phyloP scores from a whole-genome alignment of 2,888 invertebrate species.

The Rhagium mordax region DNA sequence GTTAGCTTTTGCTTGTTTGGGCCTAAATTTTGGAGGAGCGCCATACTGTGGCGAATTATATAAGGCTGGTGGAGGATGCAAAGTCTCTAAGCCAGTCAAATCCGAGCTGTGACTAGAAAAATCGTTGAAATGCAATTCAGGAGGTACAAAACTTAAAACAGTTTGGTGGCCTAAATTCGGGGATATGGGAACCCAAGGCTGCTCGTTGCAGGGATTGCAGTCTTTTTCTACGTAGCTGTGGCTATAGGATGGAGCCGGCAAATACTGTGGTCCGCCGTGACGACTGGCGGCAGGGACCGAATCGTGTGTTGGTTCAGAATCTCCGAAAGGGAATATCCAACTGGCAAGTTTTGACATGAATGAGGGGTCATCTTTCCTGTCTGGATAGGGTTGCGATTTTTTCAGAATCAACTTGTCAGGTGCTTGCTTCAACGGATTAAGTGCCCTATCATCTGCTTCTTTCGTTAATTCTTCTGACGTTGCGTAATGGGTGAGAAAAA shows the following conservation, averaged over 20 bases:
- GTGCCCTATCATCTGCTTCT: slow-evolving; percentile 61
- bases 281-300: slow-evolving; percentile 48
- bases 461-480: slow-evolving; percentile 51
- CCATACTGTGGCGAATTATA: slow-evolving; percentile 32
- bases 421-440: slow-evolving; percentile 70
- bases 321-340: slow-evolving; percentile 73
- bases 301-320: slow-evolving; percentile 42
- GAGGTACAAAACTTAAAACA: slow-evolving; percentile 61
- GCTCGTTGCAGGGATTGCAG: slow-evolving; percentile 85
- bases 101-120: slow-evolving; percentile 46
- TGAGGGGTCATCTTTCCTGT: slow-evolving; percentile 66
- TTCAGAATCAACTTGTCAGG: slow-evolving; percentile 66
- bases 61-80: slow-evolving; percentile 32
- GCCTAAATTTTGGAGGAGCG: slow-evolving; percentile 35
- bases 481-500: slow-evolving; percentile 35
- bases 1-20: slow-evolving; percentile 22
- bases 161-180: slow-evolving; percentile 57
- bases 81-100: slow-evolving; percentile 34
- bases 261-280: slow-evolving; percentile 53
- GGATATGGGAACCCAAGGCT: slow-evolving; percentile 89
- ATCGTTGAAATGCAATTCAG: slow-evolving; percentile 38
- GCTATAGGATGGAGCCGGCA: slow-evolving; percentile 53
- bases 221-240: slow-evolving; percentile 64
- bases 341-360: slow-evolving; percentile 75
- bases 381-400: slow-evolving; percentile 58